Conservation (phyloP, 2,113 vertebrate species). For the Carlito syrichta region DNA sequence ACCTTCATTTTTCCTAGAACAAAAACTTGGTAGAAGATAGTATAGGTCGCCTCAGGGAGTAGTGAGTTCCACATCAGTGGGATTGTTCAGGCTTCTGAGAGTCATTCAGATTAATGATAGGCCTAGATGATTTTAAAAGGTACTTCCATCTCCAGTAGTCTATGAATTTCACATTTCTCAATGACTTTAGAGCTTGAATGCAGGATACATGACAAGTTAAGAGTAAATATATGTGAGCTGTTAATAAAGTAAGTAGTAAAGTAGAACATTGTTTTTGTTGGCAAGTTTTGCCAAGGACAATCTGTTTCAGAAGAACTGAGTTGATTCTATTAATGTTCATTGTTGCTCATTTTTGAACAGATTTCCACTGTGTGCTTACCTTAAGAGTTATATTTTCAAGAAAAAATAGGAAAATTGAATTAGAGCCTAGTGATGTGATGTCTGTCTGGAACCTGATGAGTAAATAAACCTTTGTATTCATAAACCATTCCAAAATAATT, state of each 20-base stretch:
- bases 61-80: not conserved
- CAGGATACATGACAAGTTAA: not conserved
- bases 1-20: slow-evolving; percentile 2
- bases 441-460: not conserved
- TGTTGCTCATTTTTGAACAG: not conserved
- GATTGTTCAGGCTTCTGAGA: slow-evolving; percentile 19
- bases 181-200: slow-evolving; percentile 2
- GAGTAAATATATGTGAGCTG: slow-evolving; percentile 47
- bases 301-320: not conserved
- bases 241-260: slow-evolving; percentile 36
- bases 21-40: not conserved
- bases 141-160: not conserved
- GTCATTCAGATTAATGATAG: not conserved
- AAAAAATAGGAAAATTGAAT: not conserved
- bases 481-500: not conserved
- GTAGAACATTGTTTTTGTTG: slow-evolving; percentile 36
- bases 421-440: not conserved
- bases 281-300: slow-evolving; percentile 12
- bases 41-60: not conserved
- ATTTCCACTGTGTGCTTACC: not conserved
- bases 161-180: slow-evolving; percentile 35
- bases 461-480: not conserved
- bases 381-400: slow-evolving; percentile 13
- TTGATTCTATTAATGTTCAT: not conserved
- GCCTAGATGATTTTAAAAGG: slow-evolving; percentile 31